These are phyloP conservation scores for Gasterosteus aculeatus DNA, from an alignment of 2,113 vertebrate genomes.

Conservation along the genomic window DNA sequence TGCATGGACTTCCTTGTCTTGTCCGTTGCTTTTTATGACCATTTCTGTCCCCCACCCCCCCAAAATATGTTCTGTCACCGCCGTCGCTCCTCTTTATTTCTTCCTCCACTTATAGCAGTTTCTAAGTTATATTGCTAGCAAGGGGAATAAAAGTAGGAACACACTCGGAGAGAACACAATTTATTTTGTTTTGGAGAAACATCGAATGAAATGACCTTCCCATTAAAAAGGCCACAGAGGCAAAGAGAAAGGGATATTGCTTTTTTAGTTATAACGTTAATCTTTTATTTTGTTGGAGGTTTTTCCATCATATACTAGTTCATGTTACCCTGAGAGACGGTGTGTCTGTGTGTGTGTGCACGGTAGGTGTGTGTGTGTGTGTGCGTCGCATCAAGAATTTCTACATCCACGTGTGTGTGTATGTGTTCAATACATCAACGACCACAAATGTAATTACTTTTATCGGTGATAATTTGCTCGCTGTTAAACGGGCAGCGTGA, in stretches of 20 bases:
- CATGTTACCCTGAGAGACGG: constrained; percentile 30
- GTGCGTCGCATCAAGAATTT: constrained; percentile 12
- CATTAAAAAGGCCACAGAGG: constrained; percentile 76
- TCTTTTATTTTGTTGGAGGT: constrained; percentile 65
- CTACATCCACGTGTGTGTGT: not conserved
- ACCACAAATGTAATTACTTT: constrained; percentile 46
- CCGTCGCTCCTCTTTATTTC: constrained; percentile 28
- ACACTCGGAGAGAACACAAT: constrained; percentile 72
- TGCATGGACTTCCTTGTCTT: not conserved
- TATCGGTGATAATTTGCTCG: constrained; percentile 28
- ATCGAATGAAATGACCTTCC: constrained; percentile 76
- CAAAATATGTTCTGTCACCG: constrained; percentile 17
- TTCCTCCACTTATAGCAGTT: constrained; percentile 63
- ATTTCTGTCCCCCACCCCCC: not conserved
- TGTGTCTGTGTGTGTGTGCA: not conserved
- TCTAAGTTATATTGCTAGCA: constrained; percentile 70
- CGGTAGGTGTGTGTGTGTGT: not conserved
- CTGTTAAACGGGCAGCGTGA: constrained; percentile 53
- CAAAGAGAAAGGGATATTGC: constrained; percentile 71
- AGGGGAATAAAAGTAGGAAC: constrained; percentile 72
- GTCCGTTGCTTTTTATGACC: constrained; percentile 27
- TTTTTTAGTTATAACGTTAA: constrained; percentile 74
- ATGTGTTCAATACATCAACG: not conserved
- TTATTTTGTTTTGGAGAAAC: constrained; percentile 76
- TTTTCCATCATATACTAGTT: constrained; percentile 58